phyloP scores from a whole-genome alignment of 2,888 invertebrate species.

The Acleris emargana region DNA sequence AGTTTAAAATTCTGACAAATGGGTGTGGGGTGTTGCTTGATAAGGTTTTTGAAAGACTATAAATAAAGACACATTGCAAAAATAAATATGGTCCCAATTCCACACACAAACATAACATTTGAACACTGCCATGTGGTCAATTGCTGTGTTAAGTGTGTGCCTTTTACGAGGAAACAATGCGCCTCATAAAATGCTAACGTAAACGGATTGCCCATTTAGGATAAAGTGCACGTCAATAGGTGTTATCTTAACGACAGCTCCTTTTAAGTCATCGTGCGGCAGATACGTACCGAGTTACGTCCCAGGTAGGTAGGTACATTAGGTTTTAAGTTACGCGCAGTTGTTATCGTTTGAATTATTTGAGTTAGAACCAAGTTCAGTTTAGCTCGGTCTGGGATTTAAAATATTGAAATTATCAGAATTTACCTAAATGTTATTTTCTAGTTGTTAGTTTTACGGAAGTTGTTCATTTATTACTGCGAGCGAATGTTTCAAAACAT shows the following conservation, averaged over 20 bases:
- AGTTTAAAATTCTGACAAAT: too few relatives aligned
- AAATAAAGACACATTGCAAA: too few relatives aligned
- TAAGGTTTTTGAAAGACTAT: too few relatives aligned
- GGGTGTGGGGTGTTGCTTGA: too few relatives aligned
- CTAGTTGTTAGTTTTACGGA: too few relatives aligned
- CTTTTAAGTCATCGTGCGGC: constrained; percentile 18
- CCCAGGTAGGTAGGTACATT: background rate
- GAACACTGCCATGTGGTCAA: constrained; percentile 1
- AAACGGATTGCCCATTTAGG: constrained; percentile 37
- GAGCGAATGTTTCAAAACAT: background rate
- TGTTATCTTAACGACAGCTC: constrained; percentile 32
- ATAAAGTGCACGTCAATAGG: constrained; percentile 23
- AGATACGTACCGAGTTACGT: constrained; percentile 2
- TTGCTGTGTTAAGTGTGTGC: constrained; percentile 31
- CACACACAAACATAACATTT: too few relatives aligned
- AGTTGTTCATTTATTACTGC: too few relatives aligned
- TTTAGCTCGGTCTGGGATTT: background rate
- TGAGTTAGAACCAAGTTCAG: background rate
- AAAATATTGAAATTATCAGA: too few relatives aligned
- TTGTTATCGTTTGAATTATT: background rate
- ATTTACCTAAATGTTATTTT: too few relatives aligned
- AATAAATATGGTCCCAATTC: too few relatives aligned
- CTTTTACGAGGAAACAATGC: constrained; percentile 38
- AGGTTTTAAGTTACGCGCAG: background rate
- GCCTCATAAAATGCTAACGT: constrained; percentile 38